Evolutionary conservation across 1,140 invertebrate species (phyloP), one percentile per base, ranked within the genome.

Genomic region (Megalopta genalis): DNA sequence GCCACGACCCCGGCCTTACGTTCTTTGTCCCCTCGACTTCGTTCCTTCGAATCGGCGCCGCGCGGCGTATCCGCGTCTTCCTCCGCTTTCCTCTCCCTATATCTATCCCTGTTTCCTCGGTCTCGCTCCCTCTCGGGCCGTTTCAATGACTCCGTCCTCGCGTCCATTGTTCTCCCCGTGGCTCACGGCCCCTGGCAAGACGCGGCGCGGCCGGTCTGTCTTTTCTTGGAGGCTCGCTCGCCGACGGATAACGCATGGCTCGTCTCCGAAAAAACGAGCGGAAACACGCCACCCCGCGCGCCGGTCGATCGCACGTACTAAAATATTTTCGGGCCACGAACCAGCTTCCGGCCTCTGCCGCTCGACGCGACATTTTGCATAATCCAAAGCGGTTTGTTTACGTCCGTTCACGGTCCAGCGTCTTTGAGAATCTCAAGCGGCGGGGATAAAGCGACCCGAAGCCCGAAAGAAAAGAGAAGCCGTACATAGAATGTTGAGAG

Each of bases 11-110:
- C 83, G 64, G 69, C 65, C 54, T 57, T n/a, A 57, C 76, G 64
- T 81, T 87, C 87, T 88, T 87, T 87, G 84, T 86, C 84, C 84
- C 86, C 86, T 79, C 82, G 76, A 64, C 81, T 76, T 64, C 69
- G 23, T 67, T 80, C 70, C 67, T 65, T 42, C 32, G 57, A 65
- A 52, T 67, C 32, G 32, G 32, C 32, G 4, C 32, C 32, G 32
- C 32, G 32, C 70, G 42, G 57, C 42, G 7, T 57, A 32, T n/a
- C 64, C 42, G 42, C 68, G 14, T 72, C 59, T 62, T 52, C 25
- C 39, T 60, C 18, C 27, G 37, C 49, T 25, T 10, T 4, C 25
- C 69, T 37, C 7, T 21, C 9, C 18, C 37, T 49, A 16, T 16
- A 16, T 16, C 16, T 52, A 16, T 52, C 49, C 49, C 18, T 16